Evolutionary conservation across 2,888 invertebrate species (phyloP).

Genomic region (Mylabris sibirica): DNA sequence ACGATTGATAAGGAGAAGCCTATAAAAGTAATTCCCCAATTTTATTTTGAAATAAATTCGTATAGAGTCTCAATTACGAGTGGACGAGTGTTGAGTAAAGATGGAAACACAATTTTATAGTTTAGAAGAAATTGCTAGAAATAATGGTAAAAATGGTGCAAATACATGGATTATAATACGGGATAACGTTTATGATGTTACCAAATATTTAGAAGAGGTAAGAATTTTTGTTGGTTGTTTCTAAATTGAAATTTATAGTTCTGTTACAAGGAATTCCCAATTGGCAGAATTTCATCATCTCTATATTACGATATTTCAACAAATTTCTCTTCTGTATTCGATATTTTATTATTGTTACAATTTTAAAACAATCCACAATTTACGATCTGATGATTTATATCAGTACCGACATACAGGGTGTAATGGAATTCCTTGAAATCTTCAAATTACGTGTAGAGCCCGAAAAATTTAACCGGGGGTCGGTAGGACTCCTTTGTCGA

Average conservation of each 20-base stretch:
- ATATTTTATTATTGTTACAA: not conserved
- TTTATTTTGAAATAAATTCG: not conserved
- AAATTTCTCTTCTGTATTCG: not conserved
- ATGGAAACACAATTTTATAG: conserved; percentile 38
- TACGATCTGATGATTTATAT: not conserved
- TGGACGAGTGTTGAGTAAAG: not conserved
- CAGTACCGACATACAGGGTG: too few species aligned
- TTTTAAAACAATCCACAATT: not conserved
- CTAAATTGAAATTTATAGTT: not conserved
- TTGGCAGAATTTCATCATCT: not conserved
- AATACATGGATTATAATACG: conserved; percentile 72
- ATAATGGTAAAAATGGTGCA: conserved; percentile 66
- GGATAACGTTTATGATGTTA: conserved; percentile 74
- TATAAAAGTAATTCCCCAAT: not conserved
- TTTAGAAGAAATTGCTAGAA: conserved; percentile 65
- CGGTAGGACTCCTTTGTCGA: too few species aligned
- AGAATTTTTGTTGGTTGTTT: conserved; percentile 32
- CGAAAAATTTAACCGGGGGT: too few species aligned
- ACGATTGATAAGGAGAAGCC: not conserved
- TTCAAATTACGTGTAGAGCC: too few species aligned
- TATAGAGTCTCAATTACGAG: not conserved
- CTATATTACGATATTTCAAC: not conserved
- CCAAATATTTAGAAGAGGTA: conserved; percentile 69
- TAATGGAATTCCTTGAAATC: too few species aligned
- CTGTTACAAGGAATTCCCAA: not conserved